Evolutionary conservation across 2,888 invertebrate species (phyloP), one percentile per base, ranked within the genome.

Genomic region (Rhaphigaster nebulosa): DNA sequence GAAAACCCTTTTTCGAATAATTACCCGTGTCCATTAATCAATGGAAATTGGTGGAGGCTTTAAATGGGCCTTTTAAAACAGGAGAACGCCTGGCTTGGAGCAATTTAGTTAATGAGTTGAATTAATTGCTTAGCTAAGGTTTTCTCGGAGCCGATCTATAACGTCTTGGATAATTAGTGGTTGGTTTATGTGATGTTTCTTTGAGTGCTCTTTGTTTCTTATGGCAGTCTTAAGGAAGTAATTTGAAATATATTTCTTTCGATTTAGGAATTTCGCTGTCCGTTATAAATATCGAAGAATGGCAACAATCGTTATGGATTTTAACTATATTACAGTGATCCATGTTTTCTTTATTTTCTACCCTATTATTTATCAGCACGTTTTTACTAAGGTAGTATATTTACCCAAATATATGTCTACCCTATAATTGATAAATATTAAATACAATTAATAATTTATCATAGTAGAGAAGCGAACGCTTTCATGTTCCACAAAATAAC

Each of bases 41-140:
- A 50, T 84, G 84, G 84, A 84, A 84, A 84, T 84, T 84, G 84
- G 45, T 50, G 84, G 84, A 84, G 84, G 84, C 50, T 84, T 84
- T 84, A 84, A 84, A 84, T 84, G 84, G 84, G 84, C n/a, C 84
- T 84, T 84, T 84, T 84, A 84, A 84, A 84, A n/a, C 84, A 45
- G 45, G 84, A 50, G 84, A 84, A 45, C 1, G 84, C 80, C 84
- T 23, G 34, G 84, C 45, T n/a, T 26, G 26, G 84, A n/a, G 84
- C 84, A 84, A 84, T 84, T 84, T 84, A 13, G 84, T 84, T 84
- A 84, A 84, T 84, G 84, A 84, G 84, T 84, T 84, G 84, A 84
- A 84, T 84, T 84, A 84, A 84, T 84, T 45, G 84, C 84, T 84
- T 41, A 45, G 84, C 84, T 84, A 84, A 84, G 84, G 45, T 84